These are phyloP conservation scores for Anser brachyrhynchus DNA, from an alignment of 2,113 vertebrate species.

Conservation along the genomic window DNA sequence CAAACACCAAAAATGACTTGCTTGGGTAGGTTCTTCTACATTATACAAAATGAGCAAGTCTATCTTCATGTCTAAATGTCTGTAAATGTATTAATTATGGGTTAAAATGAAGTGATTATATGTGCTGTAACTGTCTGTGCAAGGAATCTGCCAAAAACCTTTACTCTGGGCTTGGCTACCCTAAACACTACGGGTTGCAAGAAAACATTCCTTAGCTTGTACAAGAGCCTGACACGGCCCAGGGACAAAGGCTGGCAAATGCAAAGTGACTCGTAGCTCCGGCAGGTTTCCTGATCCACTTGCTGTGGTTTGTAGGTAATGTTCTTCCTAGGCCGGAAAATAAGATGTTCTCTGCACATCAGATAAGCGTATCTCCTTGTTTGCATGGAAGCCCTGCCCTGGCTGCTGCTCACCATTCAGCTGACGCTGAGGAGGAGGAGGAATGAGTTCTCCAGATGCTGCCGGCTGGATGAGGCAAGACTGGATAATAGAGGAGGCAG, in stretches of 20 bases:
- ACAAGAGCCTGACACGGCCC: neutral
- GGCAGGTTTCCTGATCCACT: neutral
- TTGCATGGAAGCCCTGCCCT: neutral
- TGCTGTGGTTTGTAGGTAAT: neutral
- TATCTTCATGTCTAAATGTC: neutral
- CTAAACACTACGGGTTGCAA: slow-evolving; percentile 29
- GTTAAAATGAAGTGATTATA: neutral
- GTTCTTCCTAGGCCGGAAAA: neutral
- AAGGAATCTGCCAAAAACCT: neutral
- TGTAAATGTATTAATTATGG: neutral
- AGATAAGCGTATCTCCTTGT: neutral
- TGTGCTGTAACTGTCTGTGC: neutral
- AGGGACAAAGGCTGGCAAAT: neutral
- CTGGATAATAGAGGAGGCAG: neutral
- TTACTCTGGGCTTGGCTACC: neutral
- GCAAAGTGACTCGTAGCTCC: neutral
- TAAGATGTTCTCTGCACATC: neutral
- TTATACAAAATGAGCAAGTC: neutral
- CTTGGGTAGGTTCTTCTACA: neutral
- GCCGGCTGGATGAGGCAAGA: neutral
- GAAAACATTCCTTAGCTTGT: slow-evolving; percentile 17
- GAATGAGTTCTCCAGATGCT: neutral
- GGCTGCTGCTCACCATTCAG: neutral
- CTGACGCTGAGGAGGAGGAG: neutral
- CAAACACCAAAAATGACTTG: neutral